A percentile compares a stretch with the other conserved stretches of the same genome.
phyloP scores from a whole-genome alignment of 1,140 invertebrate species.

The Scaptomyza montana region DNA sequence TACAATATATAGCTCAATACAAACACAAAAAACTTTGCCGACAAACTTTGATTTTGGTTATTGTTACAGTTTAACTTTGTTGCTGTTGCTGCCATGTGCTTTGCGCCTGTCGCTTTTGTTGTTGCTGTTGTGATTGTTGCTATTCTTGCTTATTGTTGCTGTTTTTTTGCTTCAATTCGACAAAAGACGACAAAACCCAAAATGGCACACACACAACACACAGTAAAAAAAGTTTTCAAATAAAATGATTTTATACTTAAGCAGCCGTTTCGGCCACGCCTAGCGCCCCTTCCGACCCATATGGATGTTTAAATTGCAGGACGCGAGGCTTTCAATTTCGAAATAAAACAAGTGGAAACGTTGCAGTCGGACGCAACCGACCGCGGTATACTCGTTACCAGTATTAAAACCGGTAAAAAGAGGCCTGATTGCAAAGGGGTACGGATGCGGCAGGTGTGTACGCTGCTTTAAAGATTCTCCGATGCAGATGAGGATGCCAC shows the following conservation, averaged over 20 bases:
- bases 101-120: constrained; percentile 28
- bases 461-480: too few species aligned
- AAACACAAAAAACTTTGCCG: constrained; percentile 72
- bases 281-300: background rate
- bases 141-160: constrained; percentile 9
- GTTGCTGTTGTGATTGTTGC: constrained; percentile 27
- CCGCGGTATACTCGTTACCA: too few species aligned
- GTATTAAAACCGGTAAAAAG: too few species aligned
- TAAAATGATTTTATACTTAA: constrained; percentile 79
- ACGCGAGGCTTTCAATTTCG: constrained; percentile 3
- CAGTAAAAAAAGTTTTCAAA: constrained; percentile 65
- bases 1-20: constrained; percentile 25
- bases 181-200: constrained; percentile 31
- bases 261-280: constrained; percentile 61
- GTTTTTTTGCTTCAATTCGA: constrained; percentile 24
- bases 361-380: too few species aligned
- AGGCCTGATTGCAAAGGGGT: too few species aligned
- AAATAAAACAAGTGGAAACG: too few species aligned
- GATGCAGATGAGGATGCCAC: too few species aligned
- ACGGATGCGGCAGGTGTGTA: too few species aligned
- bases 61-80: constrained; percentile 81
- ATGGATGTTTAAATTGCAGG: constrained; percentile 12
- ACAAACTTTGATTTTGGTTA: constrained; percentile 81
- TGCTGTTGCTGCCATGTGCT: constrained; percentile 44
- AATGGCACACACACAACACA: constrained; percentile 19